Evolutionary conservation across 2,113 vertebrate species (phyloP).

Genomic region (Pristiophorus japonicus): DNA sequence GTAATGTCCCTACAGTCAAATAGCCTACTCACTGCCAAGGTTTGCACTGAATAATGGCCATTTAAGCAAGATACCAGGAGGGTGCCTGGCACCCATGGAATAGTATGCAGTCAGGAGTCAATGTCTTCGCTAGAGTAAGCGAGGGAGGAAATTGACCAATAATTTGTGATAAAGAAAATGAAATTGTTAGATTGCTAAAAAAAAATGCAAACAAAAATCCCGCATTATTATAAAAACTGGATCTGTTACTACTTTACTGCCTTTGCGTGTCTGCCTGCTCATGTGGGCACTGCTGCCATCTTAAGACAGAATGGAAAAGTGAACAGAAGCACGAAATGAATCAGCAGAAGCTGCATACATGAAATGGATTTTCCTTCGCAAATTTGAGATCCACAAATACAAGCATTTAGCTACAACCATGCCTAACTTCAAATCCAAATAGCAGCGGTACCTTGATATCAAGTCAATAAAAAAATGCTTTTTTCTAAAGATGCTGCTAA

Average conservation of each 20-base stretch:
- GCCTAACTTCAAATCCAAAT: neutral
- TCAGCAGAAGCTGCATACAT: neutral
- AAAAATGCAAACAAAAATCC: neutral
- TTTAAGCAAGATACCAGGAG: neutral
- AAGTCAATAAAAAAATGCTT: neutral
- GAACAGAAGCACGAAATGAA: neutral
- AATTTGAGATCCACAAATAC: neutral
- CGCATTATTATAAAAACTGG: neutral
- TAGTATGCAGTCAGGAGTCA: neutral
- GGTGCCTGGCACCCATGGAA: neutral
- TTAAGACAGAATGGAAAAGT: conserved; percentile 28
- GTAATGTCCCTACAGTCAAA: neutral
- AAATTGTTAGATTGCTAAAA: neutral
- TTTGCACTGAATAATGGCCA: neutral
- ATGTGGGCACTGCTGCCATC: conserved; percentile 28
- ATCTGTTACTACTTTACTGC: neutral
- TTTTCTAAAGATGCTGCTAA: neutral
- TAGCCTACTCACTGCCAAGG: neutral
- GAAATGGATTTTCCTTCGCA: neutral
- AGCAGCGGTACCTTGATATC: too few species aligned
- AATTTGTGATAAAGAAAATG: neutral
- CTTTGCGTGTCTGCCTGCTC: neutral
- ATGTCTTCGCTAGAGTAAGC: neutral
- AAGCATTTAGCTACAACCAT: neutral
- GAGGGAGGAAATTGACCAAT: neutral